Conservation (phyloP, 2,888 invertebrate species). For the Melanophora roralis region DNA sequence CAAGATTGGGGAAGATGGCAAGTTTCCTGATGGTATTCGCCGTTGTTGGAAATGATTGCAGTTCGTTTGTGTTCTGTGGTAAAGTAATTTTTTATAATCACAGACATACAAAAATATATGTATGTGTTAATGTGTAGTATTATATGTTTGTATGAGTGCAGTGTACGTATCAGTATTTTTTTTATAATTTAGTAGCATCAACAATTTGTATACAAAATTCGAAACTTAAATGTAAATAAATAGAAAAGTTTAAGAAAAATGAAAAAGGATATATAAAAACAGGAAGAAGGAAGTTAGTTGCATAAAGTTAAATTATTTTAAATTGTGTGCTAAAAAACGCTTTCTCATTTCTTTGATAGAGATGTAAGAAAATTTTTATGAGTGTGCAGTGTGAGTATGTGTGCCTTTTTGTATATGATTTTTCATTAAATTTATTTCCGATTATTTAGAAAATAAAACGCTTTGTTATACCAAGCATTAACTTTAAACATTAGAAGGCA, state of each 20-base stretch:
- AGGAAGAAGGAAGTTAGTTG: conserved; percentile 23
- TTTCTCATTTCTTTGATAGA: conserved; percentile 48
- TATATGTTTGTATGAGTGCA: neutral
- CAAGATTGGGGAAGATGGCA: neutral
- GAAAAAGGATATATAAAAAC: neutral
- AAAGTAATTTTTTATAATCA: conserved; percentile 54
- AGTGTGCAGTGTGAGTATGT: neutral
- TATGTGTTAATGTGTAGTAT: neutral
- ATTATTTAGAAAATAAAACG: conserved; percentile 6
- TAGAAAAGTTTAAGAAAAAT: conserved; percentile 28
- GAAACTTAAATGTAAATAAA: conserved; percentile 4
- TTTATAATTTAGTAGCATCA: conserved; percentile 44
- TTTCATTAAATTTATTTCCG: conserved; percentile 17
- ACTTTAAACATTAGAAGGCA: conserved; percentile 21
- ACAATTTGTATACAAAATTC: conserved; percentile 42
- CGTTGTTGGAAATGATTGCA: conserved; percentile 56
- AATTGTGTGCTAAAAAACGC: conserved; percentile 58
- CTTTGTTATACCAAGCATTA: conserved; percentile 21
- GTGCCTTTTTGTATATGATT: neutral
- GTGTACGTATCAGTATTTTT: too few relatives aligned
- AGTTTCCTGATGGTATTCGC: neutral
- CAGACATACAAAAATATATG: neutral
- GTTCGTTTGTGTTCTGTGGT: conserved; percentile 58
- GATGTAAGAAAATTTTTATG: conserved; percentile 26
- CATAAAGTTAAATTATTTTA: conserved; percentile 60